phyloP scores from a whole-genome alignment of 2,888 invertebrate species.

The Conus canariensis region DNA sequence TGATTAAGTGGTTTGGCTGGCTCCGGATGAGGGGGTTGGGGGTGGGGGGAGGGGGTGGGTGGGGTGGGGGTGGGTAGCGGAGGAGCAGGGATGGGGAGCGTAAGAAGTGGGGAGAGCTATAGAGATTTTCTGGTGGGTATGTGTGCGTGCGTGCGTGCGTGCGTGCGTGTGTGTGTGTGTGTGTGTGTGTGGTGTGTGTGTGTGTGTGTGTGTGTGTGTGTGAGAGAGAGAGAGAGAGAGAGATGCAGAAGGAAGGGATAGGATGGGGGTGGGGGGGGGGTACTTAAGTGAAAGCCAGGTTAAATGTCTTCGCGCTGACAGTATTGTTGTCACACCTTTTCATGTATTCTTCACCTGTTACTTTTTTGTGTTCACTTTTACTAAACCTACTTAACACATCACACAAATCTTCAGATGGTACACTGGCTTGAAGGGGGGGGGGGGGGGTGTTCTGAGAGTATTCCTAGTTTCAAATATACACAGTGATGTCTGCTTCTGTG shows the following conservation, averaged over 20 bases:
- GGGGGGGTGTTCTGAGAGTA: not conserved
- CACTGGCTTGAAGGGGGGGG: too few species aligned
- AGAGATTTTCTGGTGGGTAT: not conserved
- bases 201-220: slow-evolving; percentile 13
- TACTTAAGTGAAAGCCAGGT: too few species aligned
- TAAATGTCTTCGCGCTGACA: too few species aligned
- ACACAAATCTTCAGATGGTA: not conserved
- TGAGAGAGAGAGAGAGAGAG: not conserved
- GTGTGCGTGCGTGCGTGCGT: not conserved
- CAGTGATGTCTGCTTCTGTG: not conserved
- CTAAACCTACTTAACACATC: not conserved
- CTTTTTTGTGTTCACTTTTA: not conserved
- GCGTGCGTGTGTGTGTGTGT: not conserved
- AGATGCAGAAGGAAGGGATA: not conserved
- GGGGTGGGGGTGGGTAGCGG: too few species aligned
- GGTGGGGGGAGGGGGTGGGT: too few species aligned
- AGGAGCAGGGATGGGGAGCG: not conserved
- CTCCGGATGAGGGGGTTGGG: not conserved
- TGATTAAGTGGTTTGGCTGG: not conserved
- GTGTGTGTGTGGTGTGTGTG: slow-evolving; percentile 18
- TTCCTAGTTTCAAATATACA: not conserved
- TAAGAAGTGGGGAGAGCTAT: not conserved
- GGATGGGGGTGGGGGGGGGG: too few species aligned
- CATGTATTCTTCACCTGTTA: too few species aligned
- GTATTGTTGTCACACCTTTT: too few species aligned